Evolutionary conservation across 1,140 invertebrate genomes (phyloP).

Genomic region (Drosophila tristis): DNA sequence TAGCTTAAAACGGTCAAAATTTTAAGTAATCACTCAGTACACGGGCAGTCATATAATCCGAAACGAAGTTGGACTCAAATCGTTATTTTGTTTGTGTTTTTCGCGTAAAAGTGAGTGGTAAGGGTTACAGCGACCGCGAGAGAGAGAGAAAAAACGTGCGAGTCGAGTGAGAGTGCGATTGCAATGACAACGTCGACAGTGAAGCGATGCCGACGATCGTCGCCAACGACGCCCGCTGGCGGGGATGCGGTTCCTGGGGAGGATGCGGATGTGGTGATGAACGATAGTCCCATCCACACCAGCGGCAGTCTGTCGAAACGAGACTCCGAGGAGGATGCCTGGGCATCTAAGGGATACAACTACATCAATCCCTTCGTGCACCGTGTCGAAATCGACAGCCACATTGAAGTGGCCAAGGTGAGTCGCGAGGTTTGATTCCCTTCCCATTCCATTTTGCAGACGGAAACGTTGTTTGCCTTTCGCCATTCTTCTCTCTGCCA

Average conservation of each 20-base stretch:
- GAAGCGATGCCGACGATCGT: conserved; percentile 42
- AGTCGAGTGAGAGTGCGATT: neutral
- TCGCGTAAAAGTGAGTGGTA: conserved; percentile 30
- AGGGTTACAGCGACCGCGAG: neutral
- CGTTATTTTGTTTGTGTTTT: conserved; percentile 21
- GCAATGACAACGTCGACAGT: conserved; percentile 68
- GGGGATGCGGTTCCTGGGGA: conserved; percentile 7
- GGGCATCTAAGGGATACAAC: conserved; percentile 85
- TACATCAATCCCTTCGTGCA: conserved; percentile 93
- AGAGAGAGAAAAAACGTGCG: neutral
- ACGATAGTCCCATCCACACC: neutral
- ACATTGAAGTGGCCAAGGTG: conserved; percentile 94
- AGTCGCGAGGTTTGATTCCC: conserved; percentile 63
- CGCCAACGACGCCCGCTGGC: conserved; percentile 20
- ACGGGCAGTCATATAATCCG: no score
- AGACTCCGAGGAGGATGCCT: conserved; percentile 79
- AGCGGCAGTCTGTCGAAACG: conserved; percentile 49
- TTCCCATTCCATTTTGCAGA: conserved; percentile 3
- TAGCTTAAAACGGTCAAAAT: no score
- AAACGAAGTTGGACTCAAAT: neutral
- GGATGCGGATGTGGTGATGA: conserved; percentile 12
- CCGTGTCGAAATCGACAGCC: conserved; percentile 91
- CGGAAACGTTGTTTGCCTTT: conserved; percentile 1
- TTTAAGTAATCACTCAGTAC: no score
- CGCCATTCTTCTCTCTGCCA: conserved; percentile 2